These are phyloP conservation scores for Lithophane ornitopus DNA, from an alignment of 2,888 invertebrate genomes.

Conservation along the genomic window DNA sequence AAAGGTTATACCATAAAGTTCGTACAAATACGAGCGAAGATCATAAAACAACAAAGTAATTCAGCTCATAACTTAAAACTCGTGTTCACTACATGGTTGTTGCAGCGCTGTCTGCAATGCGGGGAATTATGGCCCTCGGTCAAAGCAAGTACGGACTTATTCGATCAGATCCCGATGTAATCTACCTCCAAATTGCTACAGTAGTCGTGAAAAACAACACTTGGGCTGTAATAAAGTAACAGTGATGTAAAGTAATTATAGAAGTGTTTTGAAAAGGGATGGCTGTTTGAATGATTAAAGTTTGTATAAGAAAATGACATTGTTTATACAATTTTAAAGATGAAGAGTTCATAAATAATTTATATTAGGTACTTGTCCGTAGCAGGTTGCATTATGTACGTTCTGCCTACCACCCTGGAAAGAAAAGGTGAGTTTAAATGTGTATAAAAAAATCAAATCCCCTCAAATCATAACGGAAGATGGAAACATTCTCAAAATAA, in stretches of 20 bases:
- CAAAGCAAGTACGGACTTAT: slow-evolving; percentile 71
- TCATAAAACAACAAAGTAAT: neutral
- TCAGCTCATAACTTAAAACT: slow-evolving; percentile 35
- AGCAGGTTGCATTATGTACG: no score
- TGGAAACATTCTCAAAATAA: slow-evolving; percentile 41
- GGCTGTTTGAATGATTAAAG: no score
- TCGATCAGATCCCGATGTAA: slow-evolving; percentile 70
- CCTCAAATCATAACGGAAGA: slow-evolving; percentile 35
- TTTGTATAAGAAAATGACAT: no score
- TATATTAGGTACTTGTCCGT: no score
- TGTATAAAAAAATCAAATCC: slow-evolving; percentile 18
- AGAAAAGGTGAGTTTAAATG: no score
- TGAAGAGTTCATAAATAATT: no score
- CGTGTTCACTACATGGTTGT: slow-evolving; percentile 64
- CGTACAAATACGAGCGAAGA: neutral
- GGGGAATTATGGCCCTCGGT: slow-evolving; percentile 80
- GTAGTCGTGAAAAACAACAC: slow-evolving; percentile 54
- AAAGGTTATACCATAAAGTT: neutral
- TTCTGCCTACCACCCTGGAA: no score
- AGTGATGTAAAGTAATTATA: slow-evolving; percentile 18
- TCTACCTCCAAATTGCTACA: slow-evolving; percentile 62
- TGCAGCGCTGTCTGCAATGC: slow-evolving; percentile 84
- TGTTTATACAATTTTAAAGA: no score
- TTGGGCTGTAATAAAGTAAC: slow-evolving; percentile 16
- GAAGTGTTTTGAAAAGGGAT: neutral